phyloP scores from a whole-genome alignment of 1,140 invertebrate genomes.

The Lasaia peninsularis region DNA sequence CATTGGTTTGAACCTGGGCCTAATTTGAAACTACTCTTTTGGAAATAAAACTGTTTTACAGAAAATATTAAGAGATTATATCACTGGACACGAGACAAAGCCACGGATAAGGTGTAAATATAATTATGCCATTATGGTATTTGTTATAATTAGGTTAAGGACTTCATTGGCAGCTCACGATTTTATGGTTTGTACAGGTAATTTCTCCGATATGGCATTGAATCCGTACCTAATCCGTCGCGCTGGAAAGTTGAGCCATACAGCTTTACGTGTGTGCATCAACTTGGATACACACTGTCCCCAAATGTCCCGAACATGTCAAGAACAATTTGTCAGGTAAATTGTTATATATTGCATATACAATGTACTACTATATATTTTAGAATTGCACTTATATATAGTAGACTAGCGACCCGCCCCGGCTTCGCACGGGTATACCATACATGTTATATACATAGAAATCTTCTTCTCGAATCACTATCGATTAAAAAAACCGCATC shows the following conservation, averaged over 20 bases:
- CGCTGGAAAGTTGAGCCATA: slow-evolving; percentile 37
- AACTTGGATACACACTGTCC: slow-evolving; percentile 27
- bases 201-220: slow-evolving; percentile 32
- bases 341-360: neutral
- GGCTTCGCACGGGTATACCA: no score
- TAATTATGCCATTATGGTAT: slow-evolving; percentile 5
- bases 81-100: neutral
- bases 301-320: slow-evolving; percentile 17
- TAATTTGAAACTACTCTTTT: no score
- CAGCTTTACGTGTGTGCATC: slow-evolving; percentile 15
- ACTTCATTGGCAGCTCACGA: slow-evolving; percentile 13
- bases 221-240: slow-evolving; percentile 20
- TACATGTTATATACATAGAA: no score
- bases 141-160: slow-evolving; percentile 14
- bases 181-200: slow-evolving; percentile 26
- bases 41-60: no score
- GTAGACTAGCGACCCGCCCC: no score
- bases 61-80: no score
- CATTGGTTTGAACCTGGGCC: no score
- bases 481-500: no score
- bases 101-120: neutral
- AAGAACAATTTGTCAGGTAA: neutral
- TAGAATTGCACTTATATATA: no score
- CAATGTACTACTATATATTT: no score
- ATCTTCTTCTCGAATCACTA: no score